Percentiles rank a stretch among this genome's conserved stretches.
These are phyloP conservation scores for Pseudomyrmex cubaensis DNA, from an alignment of 1,140 invertebrate genomes.

Conservation along the genomic window DNA sequence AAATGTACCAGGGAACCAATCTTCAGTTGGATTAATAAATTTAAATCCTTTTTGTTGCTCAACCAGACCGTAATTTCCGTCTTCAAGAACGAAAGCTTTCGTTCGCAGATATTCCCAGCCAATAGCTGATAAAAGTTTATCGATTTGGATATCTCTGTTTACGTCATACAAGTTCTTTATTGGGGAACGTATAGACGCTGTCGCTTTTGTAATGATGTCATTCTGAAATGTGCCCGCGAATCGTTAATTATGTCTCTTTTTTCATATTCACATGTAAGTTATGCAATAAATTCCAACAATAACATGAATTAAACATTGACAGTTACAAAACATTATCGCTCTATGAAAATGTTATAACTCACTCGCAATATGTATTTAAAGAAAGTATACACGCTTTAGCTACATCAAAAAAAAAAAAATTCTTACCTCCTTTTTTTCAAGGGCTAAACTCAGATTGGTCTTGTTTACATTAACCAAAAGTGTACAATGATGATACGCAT, in stretches of 20 bases:
- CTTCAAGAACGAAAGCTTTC: constrained; percentile 87
- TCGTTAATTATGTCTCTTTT: constrained; percentile 7
- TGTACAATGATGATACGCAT: constrained; percentile 98
- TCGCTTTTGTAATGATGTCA: constrained; percentile 91
- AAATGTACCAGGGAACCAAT: constrained; percentile 92
- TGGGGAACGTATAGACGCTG: constrained; percentile 91
- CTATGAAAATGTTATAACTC: background rate
- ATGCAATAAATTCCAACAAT: constrained; percentile 1
- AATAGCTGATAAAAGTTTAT: constrained; percentile 89
- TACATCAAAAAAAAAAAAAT: background rate
- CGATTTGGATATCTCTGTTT: constrained; percentile 89
- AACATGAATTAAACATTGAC: background rate
- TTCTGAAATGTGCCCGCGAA: constrained; percentile 76
- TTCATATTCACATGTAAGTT: background rate
- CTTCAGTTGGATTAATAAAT: constrained; percentile 93
- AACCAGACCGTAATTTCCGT: constrained; percentile 89
- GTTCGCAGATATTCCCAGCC: constrained; percentile 94
- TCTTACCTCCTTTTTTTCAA: constrained; percentile 88
- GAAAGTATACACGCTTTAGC: background rate
- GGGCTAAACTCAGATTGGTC: constrained; percentile 87
- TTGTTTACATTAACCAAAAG: constrained; percentile 94
- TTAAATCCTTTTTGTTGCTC: constrained; percentile 92
- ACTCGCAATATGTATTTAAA: background rate
- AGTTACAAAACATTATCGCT: background rate
- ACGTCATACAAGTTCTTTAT: constrained; percentile 92